Conservation (phyloP, 2,888 invertebrate genomes). For the Euclidia mi region DNA sequence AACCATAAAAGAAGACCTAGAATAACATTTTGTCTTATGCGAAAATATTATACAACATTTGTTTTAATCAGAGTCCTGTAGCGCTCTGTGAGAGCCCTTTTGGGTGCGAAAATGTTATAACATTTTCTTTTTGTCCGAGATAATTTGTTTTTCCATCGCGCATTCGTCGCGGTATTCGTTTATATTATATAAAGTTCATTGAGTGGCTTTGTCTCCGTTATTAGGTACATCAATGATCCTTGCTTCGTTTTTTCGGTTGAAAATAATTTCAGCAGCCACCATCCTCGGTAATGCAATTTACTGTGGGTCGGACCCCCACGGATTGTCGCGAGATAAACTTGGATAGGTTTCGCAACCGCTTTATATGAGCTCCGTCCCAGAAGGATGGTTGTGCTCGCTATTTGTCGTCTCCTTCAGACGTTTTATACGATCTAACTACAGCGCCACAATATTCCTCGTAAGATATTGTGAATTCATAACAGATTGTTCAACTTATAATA, state of each 20-base stretch:
- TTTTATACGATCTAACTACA: slow-evolving; percentile 51
- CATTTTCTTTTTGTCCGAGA: slow-evolving; percentile 14
- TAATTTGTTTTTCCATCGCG: slow-evolving; percentile 23
- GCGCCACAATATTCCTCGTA: slow-evolving; percentile 17
- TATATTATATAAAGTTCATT: slow-evolving; percentile 41
- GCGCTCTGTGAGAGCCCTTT: too few relatives aligned
- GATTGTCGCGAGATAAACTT: slow-evolving; percentile 66
- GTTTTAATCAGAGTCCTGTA: too few relatives aligned
- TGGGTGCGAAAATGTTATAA: slow-evolving; percentile 11
- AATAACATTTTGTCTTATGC: too few relatives aligned
- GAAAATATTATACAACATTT: too few relatives aligned
- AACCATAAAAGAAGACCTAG: too few relatives aligned
- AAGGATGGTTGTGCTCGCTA: slow-evolving; percentile 61
- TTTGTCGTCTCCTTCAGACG: slow-evolving; percentile 59
- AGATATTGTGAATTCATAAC: slow-evolving; percentile 16
- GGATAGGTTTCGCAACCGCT: slow-evolving; percentile 58
- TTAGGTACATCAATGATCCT: slow-evolving; percentile 66
- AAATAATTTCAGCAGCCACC: slow-evolving; percentile 72
- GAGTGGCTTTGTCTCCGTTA: slow-evolving; percentile 62
- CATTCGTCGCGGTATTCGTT: slow-evolving; percentile 28
- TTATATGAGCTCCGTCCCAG: slow-evolving; percentile 65
- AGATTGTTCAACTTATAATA: slow-evolving; percentile 28
- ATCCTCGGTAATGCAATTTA: slow-evolving; percentile 75
- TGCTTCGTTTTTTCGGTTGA: slow-evolving; percentile 71
- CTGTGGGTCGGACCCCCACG: slow-evolving; percentile 61